phyloP scores from a whole-genome alignment of 2,113 vertebrate species.

The Prionailurus bengalensis region DNA sequence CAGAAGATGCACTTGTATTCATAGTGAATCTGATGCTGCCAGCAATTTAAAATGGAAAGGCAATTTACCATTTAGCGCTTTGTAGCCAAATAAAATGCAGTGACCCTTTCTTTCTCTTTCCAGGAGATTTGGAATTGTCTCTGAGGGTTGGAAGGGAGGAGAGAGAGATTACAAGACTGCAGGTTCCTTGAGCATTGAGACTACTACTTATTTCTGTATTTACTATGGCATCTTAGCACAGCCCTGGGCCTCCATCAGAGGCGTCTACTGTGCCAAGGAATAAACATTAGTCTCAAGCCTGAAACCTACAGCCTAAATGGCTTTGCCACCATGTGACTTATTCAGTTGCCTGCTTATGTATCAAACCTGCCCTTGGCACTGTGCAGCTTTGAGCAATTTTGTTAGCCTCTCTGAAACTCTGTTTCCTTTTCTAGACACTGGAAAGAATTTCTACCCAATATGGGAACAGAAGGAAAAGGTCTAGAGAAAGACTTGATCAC shows the following conservation, averaged over 20 bases:
- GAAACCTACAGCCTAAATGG: neutral
- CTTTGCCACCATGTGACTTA: neutral
- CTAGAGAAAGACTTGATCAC: neutral
- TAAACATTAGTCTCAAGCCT: neutral
- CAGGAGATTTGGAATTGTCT: constrained; percentile 11
- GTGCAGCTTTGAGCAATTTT: neutral
- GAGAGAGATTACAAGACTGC: neutral
- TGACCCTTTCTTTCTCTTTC: constrained; percentile 34
- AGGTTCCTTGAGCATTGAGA: neutral
- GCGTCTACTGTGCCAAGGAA: too few species aligned
- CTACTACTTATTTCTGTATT: neutral
- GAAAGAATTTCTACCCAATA: neutral
- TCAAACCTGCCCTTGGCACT: neutral
- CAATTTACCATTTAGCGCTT: constrained; percentile 51
- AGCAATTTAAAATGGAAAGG: constrained; percentile 54
- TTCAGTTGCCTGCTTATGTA: neutral
- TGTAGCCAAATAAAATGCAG: neutral
- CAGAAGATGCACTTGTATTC: neutral
- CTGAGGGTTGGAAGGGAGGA: neutral
- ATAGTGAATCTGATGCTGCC: neutral
- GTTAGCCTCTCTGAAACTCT: neutral
- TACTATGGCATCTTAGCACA: too few species aligned
- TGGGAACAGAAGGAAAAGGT: neutral
- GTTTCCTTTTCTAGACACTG: neutral
- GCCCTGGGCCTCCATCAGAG: neutral